Evolutionary conservation across 2,797 vertebrate species (phyloP).

Genomic region (Sebastes kiyomatsui): DNA sequence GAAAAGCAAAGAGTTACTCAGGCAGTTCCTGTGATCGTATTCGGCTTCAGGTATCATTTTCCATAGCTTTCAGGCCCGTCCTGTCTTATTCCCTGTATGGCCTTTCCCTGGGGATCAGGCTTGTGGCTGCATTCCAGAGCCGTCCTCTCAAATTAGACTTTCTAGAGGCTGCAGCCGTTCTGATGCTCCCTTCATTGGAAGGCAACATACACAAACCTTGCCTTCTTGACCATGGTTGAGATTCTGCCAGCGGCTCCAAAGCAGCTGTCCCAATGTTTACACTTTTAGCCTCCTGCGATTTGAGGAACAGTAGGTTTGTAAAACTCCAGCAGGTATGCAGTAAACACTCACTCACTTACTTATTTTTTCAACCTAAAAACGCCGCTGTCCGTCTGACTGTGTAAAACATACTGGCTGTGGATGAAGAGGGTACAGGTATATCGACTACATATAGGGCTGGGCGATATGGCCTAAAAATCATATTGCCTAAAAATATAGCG

Average conservation of each 20-base stretch:
- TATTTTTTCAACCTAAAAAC: not conserved
- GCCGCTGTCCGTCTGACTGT: not conserved
- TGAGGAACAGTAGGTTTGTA: slow-evolving; percentile 75
- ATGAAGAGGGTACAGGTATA: not conserved
- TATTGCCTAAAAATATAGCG: too few relatives aligned
- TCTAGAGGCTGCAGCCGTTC: slow-evolving; percentile 74
- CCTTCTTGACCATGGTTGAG: slow-evolving; percentile 76
- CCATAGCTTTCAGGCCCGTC: slow-evolving; percentile 34
- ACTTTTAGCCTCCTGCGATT: slow-evolving; percentile 71
- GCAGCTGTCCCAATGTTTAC: slow-evolving; percentile 81
- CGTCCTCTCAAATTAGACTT: slow-evolving; percentile 75
- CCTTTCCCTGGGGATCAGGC: slow-evolving; percentile 63
- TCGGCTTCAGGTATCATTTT: slow-evolving; percentile 52
- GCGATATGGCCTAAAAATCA: too few relatives aligned
- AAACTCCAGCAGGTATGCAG: slow-evolving; percentile 71
- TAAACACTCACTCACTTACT: slow-evolving; percentile 60
- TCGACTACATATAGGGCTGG: not conserved
- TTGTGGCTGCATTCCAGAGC: slow-evolving; percentile 69
- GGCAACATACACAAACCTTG: slow-evolving; percentile 69
- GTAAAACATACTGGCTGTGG: not conserved
- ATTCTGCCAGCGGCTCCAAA: slow-evolving; percentile 68
- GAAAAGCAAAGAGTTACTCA: slow-evolving; percentile 58
- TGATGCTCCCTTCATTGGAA: slow-evolving; percentile 81
- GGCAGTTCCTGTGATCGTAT: slow-evolving; percentile 39
- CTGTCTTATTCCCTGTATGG: slow-evolving; percentile 56